Base-by-base conservation (phyloP, 35 echinoderm and acorn worm genomes). In the Acanthaster planci region DNA sequence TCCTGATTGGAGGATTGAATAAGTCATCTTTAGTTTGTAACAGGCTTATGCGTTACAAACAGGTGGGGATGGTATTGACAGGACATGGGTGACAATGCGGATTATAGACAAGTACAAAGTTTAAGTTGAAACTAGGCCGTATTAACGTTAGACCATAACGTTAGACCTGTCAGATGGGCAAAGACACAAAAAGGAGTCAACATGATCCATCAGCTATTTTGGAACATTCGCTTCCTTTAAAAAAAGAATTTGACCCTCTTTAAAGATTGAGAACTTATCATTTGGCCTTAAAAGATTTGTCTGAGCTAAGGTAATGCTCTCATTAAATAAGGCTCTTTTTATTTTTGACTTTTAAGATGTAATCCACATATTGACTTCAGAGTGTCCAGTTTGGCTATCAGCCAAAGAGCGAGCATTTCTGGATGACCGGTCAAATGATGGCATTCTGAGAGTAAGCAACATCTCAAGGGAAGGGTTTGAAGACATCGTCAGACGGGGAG, bases 331-430 rank as follows among this genome's bases (percentile, higher is more conserved):
- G 27, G 78, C 12, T 40, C 78, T 80, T 34, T 53, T 51, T 82
- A 12, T 51, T 21, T 15, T 55, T 56, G 14, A 18, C 19, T 40
- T 39, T 80, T 84, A 39, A 81, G 93, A 97, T 58, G n/a, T 97
- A 8, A 5, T 90, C 6, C 19, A 40, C 23, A 21, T 60, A 0
- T 22, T 93, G 56, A 83, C 80, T 27, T 90, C 86, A 21, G 78
- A 85, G 26, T 97, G 95, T 86, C 87, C 87, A 36, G 60, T 84
- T 1, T 97, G 95, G 95, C 84, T 97, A n/a, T 29, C 95, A 38
- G 95, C 95, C 26, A 77, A 90, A 60, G 91, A 97, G 23, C 76
- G 95, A 56, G 90, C 88, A 29, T 97, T 80, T 51, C 39, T 97
- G 17, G 42, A 88, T 21, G 81, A 97, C 51, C 64, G 77, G 37